Evolutionary conservation across 2,888 invertebrate genomes (phyloP).

Genomic region (Eupithecia exiguata): DNA sequence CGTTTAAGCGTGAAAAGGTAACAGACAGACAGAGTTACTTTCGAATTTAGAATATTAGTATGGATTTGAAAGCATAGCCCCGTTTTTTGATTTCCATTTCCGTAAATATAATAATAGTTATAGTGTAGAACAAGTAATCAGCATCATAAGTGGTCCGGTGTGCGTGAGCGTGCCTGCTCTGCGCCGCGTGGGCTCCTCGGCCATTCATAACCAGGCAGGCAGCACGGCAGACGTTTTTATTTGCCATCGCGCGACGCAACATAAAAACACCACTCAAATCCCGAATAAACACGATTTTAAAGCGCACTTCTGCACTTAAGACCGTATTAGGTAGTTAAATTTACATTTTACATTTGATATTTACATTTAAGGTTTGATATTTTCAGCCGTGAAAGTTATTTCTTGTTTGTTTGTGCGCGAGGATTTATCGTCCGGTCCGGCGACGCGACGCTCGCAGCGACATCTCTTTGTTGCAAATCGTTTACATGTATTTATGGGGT

Average conservation of each 20-base stretch:
- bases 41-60: too few species aligned
- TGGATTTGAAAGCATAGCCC: too few species aligned
- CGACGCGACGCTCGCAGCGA: slow-evolving; percentile 60
- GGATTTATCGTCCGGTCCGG: slow-evolving; percentile 70
- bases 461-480: slow-evolving; percentile 72
- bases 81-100: too few species aligned
- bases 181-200: slow-evolving; percentile 55
- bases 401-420: slow-evolving; percentile 64
- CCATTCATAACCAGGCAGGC: slow-evolving; percentile 74
- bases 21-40: too few species aligned
- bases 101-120: too few species aligned
- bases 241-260: slow-evolving; percentile 70
- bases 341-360: slow-evolving; percentile 82
- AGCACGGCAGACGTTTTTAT: slow-evolving; percentile 79
- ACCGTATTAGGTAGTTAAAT: slow-evolving; percentile 82
- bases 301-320: slow-evolving; percentile 71
- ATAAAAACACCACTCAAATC: slow-evolving; percentile 80
- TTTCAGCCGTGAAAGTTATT: slow-evolving; percentile 79
- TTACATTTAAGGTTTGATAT: slow-evolving; percentile 79
- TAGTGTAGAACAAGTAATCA: too few species aligned
- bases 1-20: too few species aligned
- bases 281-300: slow-evolving; percentile 77
- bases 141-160: too few species aligned
- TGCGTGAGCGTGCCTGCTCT: slow-evolving; percentile 48
- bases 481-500: slow-evolving; percentile 77